Percentiles rank a stretch among this genome's conserved stretches.
phyloP scores from a whole-genome alignment of 2,113 vertebrate species.

The Trichomycterus rosablanca region DNA sequence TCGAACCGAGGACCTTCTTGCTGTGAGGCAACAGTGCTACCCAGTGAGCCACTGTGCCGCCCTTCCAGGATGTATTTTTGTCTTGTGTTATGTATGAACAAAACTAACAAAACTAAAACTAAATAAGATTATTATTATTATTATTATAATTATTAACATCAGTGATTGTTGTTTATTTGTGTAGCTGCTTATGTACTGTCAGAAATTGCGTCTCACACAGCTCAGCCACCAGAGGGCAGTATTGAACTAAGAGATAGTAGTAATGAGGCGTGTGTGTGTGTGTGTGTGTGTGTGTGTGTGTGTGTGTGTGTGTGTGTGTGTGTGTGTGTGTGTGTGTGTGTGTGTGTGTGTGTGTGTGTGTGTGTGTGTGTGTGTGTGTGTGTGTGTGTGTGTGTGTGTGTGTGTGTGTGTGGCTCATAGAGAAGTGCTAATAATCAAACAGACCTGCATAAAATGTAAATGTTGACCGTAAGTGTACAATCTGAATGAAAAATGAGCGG shows the following conservation, averaged over 20 bases:
- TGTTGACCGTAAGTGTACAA: slow-evolving; percentile 34
- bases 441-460: slow-evolving; percentile 36
- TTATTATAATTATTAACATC: no score
- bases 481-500: slow-evolving; percentile 24
- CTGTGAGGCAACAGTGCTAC: no score
- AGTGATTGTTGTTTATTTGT: no score
- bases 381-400: slow-evolving; percentile 41
- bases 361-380: slow-evolving; percentile 40
- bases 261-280: slow-evolving; percentile 47
- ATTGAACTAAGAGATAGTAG: slow-evolving; percentile 57
- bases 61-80: no score
- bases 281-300: neutral
- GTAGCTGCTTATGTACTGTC: neutral
- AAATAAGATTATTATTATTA: no score
- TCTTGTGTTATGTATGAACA: no score
- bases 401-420: neutral
- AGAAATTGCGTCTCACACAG: neutral
- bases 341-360: neutral
- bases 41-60: no score
- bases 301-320: neutral
- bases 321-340: neutral
- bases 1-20: no score
- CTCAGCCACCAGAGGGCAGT: slow-evolving; percentile 63
- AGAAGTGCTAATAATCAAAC: slow-evolving; percentile 34
- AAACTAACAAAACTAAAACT: no score